Conservation (phyloP, 2,113 vertebrate genomes). For the Albula goreensis region DNA sequence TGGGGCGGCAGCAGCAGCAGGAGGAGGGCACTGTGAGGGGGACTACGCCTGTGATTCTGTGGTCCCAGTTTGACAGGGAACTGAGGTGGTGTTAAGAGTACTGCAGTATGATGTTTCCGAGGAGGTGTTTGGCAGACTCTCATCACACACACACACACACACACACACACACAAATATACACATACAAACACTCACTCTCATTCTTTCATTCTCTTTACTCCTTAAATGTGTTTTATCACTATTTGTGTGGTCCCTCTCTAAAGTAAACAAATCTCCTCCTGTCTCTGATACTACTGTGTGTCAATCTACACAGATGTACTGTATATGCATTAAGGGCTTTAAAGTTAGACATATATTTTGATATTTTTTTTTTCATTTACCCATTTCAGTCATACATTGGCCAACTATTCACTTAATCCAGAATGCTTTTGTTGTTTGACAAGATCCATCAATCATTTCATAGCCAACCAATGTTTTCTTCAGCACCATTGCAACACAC, state of each 20-base stretch:
- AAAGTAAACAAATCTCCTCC: not conserved
- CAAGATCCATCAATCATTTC: slow-evolving; percentile 27
- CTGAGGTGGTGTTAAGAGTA: not conserved
- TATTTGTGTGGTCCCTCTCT: not conserved
- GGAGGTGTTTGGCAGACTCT: not conserved
- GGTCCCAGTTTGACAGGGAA: not conserved
- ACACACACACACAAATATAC: too few relatives aligned
- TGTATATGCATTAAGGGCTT: not conserved
- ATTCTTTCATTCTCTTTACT: not conserved
- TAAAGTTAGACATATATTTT: not conserved
- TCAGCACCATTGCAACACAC: not conserved
- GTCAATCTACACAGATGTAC: not conserved
- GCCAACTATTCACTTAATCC: too few relatives aligned
- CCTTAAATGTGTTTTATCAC: too few relatives aligned
- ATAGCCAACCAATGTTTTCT: too few relatives aligned
- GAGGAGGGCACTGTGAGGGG: not conserved
- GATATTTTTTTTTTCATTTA: too few relatives aligned
- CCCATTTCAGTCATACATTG: too few relatives aligned
- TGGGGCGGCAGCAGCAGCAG: not conserved
- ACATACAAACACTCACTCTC: not conserved
- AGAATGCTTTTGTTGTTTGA: not conserved
- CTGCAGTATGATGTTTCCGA: not conserved
- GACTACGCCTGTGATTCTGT: not conserved
- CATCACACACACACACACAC: not conserved
- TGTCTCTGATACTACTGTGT: not conserved